Evolutionary conservation across 2,797 vertebrate genomes (phyloP).

Genomic region (Pagetopsis macropterus): DNA sequence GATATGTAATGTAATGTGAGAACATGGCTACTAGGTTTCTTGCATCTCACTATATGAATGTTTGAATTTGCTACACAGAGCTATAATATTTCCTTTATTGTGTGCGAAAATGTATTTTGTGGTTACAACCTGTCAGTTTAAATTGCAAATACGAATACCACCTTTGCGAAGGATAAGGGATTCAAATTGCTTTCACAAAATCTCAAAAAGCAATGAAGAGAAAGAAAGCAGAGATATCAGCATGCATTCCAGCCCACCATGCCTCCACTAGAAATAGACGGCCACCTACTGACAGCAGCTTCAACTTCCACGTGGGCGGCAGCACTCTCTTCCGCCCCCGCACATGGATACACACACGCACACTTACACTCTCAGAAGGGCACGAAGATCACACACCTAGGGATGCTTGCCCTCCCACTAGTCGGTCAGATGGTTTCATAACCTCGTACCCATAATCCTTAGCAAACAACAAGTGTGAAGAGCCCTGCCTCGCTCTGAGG

Average conservation of each 20-base stretch:
- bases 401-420: constrained; percentile 61
- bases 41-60: neutral
- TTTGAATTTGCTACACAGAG: constrained; percentile 6
- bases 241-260: constrained; percentile 66
- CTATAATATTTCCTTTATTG: constrained; percentile 15
- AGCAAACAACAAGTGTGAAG: constrained; percentile 58
- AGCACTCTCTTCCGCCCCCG: constrained; percentile 71
- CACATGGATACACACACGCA: constrained; percentile 45
- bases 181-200: constrained; percentile 50
- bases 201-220: constrained; percentile 47
- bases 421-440: constrained; percentile 72
- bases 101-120: neutral
- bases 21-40: too few species aligned
- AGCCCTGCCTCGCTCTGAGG: constrained; percentile 17
- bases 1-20: too few species aligned
- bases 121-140: constrained; percentile 25
- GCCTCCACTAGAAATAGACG: constrained; percentile 80
- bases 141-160: constrained; percentile 11
- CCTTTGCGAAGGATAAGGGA: neutral
- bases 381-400: constrained; percentile 36
- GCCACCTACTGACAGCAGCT: constrained; percentile 74
- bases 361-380: constrained; percentile 16
- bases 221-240: constrained; percentile 42
- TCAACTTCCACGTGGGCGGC: constrained; percentile 74
- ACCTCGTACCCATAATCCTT: constrained; percentile 62